phyloP scores from a whole-genome alignment of 1,140 invertebrate genomes.

The Condylostylus longicornis region DNA sequence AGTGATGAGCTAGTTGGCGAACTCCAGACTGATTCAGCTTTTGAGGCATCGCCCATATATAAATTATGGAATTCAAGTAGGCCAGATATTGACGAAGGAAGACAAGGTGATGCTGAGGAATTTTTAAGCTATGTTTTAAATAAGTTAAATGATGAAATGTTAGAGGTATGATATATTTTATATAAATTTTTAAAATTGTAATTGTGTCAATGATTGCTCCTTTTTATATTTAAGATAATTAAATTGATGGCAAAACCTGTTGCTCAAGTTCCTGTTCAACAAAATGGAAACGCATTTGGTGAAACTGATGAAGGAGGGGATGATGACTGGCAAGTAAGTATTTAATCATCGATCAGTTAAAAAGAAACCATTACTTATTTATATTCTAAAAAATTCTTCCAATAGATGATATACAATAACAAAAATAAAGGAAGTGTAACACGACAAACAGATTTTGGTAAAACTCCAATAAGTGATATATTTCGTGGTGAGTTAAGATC shows the following conservation, averaged over 20 bases:
- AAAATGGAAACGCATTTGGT: constrained; percentile 34
- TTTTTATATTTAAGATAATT: constrained; percentile 16
- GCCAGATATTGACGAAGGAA: constrained; percentile 55
- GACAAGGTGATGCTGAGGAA: constrained; percentile 91
- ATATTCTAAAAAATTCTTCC: constrained; percentile 25
- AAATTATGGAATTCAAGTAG: constrained; percentile 63
- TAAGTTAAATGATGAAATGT: constrained; percentile 90
- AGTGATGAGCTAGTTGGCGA: constrained; percentile 32
- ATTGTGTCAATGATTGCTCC: background rate
- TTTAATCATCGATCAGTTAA: background rate
- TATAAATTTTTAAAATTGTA: too few relatives aligned
- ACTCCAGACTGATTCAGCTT: constrained; percentile 38
- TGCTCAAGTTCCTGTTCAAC: constrained; percentile 8
- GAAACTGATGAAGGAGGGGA: constrained; percentile 42
- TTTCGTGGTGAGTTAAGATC: constrained; percentile 80
- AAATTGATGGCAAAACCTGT: constrained; percentile 31
- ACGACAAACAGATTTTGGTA: constrained; percentile 59
- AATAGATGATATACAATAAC: constrained; percentile 38
- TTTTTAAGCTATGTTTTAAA: constrained; percentile 85
- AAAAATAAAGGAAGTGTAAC: constrained; percentile 80
- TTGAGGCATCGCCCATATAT: constrained; percentile 71
- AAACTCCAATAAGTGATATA: constrained; percentile 81
- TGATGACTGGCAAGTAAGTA: constrained; percentile 57
- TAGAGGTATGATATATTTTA: constrained; percentile 43
- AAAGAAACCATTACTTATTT: background rate